These are phyloP conservation scores for Coilia nasus DNA, from an alignment of 2,797 vertebrate genomes.

Conservation along the genomic window DNA sequence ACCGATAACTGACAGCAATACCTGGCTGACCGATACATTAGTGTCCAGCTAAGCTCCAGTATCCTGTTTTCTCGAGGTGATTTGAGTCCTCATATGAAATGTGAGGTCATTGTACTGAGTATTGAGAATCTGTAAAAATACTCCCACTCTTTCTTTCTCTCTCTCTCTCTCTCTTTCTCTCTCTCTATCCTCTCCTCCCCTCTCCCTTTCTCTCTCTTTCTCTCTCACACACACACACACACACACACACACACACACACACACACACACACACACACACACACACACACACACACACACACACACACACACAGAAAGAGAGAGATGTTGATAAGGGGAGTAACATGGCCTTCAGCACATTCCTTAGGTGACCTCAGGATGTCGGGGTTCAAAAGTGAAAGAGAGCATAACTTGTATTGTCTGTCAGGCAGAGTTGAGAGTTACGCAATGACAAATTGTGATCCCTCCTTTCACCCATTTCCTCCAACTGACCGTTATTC, in stretches of 20 bases:
- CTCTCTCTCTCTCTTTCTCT: constrained; percentile 29
- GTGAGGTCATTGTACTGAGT: background rate
- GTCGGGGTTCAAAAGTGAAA: background rate
- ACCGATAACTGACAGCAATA: constrained; percentile 6
- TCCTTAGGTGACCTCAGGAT: constrained; percentile 11
- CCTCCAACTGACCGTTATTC: background rate
- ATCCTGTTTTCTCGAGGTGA: background rate
- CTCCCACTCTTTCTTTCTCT: background rate
- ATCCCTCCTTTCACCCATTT: background rate
- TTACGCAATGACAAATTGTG: background rate
- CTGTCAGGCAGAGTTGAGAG: background rate
- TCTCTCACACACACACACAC: background rate
- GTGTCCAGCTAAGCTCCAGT: background rate
- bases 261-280: background rate
- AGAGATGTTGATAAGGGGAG: background rate
- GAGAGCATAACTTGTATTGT: background rate
- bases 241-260: background rate
- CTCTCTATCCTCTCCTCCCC: too few species aligned
- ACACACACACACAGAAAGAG: background rate
- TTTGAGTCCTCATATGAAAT: constrained; percentile 1
- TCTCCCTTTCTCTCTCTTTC: background rate
- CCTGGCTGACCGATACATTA: background rate
- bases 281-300: background rate
- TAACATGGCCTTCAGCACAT: background rate
- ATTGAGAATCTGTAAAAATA: background rate